These are phyloP conservation scores for Coelogynopora nodosa DNA, from an alignment of 2,888 invertebrate genomes.

Conservation along the genomic window DNA sequence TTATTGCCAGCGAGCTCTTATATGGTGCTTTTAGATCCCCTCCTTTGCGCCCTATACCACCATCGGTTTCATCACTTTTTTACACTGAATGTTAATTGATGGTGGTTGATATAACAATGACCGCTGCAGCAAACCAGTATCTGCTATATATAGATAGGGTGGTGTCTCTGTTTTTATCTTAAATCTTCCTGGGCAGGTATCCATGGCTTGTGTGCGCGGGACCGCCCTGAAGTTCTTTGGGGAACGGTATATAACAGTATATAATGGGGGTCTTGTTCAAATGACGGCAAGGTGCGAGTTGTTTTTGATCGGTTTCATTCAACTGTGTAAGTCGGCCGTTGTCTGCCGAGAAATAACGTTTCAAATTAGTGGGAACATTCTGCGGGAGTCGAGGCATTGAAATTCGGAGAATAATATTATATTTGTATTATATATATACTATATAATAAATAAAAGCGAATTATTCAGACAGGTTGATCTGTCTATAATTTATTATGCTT, in stretches of 20 bases:
- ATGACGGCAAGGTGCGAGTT: background rate
- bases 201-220: background rate
- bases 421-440: no score
- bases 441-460: no score
- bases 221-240: background rate
- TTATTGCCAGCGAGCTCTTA: background rate
- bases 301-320: background rate
- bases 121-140: no score
- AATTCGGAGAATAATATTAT: no score
- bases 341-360: no score
- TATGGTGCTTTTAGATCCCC: background rate
- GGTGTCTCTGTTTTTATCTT: background rate
- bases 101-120: background rate
- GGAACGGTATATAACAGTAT: no score
- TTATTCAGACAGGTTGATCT: no score
- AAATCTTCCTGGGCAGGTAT: background rate
- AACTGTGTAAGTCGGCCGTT: background rate
- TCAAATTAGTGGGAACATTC: background rate
- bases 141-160: no score
- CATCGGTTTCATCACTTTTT: no score
- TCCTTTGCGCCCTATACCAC: background rate
- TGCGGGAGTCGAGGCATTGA: no score
- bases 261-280: background rate
- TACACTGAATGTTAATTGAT: background rate
- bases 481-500: no score